These are phyloP conservation scores for Sthenelais limicola DNA, from an alignment of 2,888 invertebrate species.

Conservation along the genomic window DNA sequence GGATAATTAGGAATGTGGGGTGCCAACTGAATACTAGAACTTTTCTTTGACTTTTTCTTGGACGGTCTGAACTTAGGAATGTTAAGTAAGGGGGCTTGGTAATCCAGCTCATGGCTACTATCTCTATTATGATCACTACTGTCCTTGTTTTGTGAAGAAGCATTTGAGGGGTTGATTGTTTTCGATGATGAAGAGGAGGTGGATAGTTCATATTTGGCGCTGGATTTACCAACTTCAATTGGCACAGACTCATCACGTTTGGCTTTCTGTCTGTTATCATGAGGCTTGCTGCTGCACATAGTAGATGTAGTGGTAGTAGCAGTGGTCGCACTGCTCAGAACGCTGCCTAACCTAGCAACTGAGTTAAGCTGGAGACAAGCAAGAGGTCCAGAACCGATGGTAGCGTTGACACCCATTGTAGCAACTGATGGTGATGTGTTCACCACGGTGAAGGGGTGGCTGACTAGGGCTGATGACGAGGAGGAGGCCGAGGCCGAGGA, in stretches of 20 bases:
- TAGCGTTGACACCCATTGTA: slow-evolving; percentile 9
- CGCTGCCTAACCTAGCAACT: background rate
- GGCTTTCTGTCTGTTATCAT: too few species aligned
- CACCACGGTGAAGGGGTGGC: background rate
- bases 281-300: too few species aligned
- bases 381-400: slow-evolving; percentile 10
- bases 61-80: slow-evolving; percentile 34
- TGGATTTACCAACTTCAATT: background rate
- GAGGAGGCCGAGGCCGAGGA: background rate
- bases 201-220: background rate
- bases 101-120: slow-evolving; percentile 2
- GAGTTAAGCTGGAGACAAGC: slow-evolving; percentile 13
- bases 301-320: too few species aligned
- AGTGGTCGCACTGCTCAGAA: background rate
- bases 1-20: slow-evolving; percentile 26
- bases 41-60: slow-evolving; percentile 29
- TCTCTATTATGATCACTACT: background rate
- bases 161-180: too few species aligned
- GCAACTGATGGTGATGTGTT: too few species aligned
- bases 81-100: slow-evolving; percentile 28
- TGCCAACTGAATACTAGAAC: background rate
- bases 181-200: too few species aligned
- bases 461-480: background rate
- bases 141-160: too few species aligned
- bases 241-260: background rate